phyloP scores from a whole-genome alignment of 2,113 vertebrate genomes.

The Tringa solitaria region DNA sequence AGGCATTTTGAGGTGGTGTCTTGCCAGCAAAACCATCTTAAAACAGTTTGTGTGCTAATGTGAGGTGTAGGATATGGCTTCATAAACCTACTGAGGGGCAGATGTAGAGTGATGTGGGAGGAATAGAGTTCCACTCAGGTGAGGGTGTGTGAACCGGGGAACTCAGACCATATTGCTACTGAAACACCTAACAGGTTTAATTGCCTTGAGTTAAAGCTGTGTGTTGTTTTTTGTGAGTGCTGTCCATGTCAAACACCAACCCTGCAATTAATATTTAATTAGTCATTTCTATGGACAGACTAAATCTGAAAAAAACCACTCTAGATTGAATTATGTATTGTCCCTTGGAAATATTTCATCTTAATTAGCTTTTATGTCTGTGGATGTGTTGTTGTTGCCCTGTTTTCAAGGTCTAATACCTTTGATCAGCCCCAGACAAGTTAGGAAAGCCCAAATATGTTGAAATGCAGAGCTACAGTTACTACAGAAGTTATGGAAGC shows the following conservation, averaged over 20 bases:
- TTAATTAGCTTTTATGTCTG: neutral
- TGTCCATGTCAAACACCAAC: neutral
- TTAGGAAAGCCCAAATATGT: neutral
- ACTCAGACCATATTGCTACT: neutral
- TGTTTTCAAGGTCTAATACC: neutral
- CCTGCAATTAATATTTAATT: neutral
- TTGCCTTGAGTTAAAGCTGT: neutral
- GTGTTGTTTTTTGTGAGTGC: neutral
- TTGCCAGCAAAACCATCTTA: neutral
- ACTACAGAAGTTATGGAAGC: neutral
- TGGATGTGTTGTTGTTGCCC: neutral
- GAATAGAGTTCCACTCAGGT: rapidly evolving
- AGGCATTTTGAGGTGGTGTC: neutral
- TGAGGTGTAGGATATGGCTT: rapidly evolving
- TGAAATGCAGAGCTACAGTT: neutral
- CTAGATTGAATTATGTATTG: neutral
- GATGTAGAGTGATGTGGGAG: neutral
- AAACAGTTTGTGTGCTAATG: neutral
- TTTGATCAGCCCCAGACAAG: neutral
- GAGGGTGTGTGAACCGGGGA: neutral
- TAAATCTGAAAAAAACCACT: neutral
- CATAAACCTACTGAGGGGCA: neutral
- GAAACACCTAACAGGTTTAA: neutral
- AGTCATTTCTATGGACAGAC: neutral
- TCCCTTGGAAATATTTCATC: neutral